Evolutionary conservation across 2,113 vertebrate genomes (phyloP).

Genomic region (Illadopsis cleaveri): DNA sequence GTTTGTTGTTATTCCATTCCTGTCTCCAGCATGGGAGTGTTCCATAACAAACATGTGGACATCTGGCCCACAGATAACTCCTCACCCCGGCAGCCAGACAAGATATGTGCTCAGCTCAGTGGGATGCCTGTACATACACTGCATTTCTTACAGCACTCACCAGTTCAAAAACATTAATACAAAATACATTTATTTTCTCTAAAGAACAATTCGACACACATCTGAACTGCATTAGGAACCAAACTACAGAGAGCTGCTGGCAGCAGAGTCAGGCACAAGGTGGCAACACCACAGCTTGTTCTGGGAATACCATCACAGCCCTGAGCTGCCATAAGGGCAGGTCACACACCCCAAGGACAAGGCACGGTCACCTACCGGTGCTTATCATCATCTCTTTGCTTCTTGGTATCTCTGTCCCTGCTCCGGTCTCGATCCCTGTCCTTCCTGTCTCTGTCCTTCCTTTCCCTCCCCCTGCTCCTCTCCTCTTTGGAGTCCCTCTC

Average conservation of each 20-base stretch:
- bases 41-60: not conserved
- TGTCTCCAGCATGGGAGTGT: not conserved
- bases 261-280: not conserved
- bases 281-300: not conserved
- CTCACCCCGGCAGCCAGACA: not conserved
- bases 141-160: not conserved
- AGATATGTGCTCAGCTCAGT: not conserved
- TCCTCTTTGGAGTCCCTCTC: constrained; percentile 69
- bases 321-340: rapidly evolving
- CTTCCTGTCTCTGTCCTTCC: constrained; percentile 69
- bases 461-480: constrained; percentile 64
- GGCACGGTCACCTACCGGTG: not conserved
- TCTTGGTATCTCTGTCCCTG: constrained; percentile 72
- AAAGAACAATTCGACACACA: not conserved
- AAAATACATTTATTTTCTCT: constrained; percentile 37
- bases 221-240: not conserved
- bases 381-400: constrained; percentile 52
- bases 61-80: not conserved
- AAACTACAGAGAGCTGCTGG: not conserved
- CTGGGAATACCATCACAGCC: not conserved
- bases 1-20: not conserved
- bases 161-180: not conserved
- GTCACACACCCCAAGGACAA: too few species aligned
- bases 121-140: rapidly evolving
- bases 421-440: constrained; percentile 76